A percentile compares a stretch with the other conserved stretches of the same genome.
Conservation (phyloP, 2,113 vertebrate species). For the Grantiella picta region DNA sequence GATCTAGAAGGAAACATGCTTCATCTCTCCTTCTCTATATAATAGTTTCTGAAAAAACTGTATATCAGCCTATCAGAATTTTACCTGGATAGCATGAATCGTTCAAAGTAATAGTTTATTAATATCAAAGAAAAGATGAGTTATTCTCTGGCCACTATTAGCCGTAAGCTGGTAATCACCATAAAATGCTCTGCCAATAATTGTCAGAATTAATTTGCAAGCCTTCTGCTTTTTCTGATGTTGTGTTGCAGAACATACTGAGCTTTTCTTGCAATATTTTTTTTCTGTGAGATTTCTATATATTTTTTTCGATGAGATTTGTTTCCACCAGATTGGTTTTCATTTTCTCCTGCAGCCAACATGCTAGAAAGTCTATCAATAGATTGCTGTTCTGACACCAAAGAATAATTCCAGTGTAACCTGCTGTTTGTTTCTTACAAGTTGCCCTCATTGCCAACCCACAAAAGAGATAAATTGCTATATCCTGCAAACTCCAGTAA, state of each 20-base stretch:
- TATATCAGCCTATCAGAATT: background rate
- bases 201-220: background rate
- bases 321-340: background rate
- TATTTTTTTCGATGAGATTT: background rate
- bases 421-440: background rate
- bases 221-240: background rate
- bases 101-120: background rate
- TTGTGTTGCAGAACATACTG: background rate
- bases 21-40: background rate
- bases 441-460: background rate
- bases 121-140: background rate
- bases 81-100: background rate
- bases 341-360: background rate
- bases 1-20: background rate
- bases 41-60: background rate
- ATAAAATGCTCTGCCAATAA: background rate
- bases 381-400: background rate
- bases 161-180: background rate
- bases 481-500: background rate
- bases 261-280: background rate
- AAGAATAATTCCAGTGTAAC: background rate
- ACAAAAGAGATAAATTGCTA: background rate
- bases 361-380: background rate
- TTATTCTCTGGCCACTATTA: background rate
- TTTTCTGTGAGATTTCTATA: background rate